Evolutionary conservation across 2,888 invertebrate genomes (phyloP), one percentile per base, ranked within the genome.

Genomic region (Dolichomitus sp.): DNA sequence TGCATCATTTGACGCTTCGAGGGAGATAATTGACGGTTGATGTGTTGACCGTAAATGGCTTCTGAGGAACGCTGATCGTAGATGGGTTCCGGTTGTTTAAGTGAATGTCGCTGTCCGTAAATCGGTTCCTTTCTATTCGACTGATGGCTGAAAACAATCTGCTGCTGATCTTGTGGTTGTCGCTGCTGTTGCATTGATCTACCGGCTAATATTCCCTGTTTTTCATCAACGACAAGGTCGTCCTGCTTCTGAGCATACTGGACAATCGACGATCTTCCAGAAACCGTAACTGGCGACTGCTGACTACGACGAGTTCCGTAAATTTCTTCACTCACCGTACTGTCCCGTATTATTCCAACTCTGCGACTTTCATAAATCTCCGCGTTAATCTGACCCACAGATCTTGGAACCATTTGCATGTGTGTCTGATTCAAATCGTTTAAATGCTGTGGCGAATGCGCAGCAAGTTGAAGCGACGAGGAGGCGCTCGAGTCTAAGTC

Each of bases 1-100:
- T 93, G 92, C 81, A 92, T 88, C 4, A 91, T 93, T 78, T 92
- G 88, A 17, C 86, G 87, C 23, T 92, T 93, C 3, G 92, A 89
- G 5, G 93, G 93, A 2, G 92, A 92, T 40, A 87, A 45, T 69
- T 87, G 89, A 48, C 86, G 81, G 66, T 76, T 85, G 0, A 80
- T 23, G 7, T 84, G 77, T 33, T 85, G 87, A 48, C 82, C 84
- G 54, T 87, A 88, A 14, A 86, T 77, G 9, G 88, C 73, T 1
- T 92, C 90, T 0, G 87, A 83, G 0, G 85, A 77, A 68, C 87
- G 84, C 27, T 89, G 89, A 19, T n/a, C 81, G 27, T 88, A 88
- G 17, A 87, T 70, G 1, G 84, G 42, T 9, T 89, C 88, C 33
- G 85, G 86, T 23, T 83, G 85, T 45, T 80, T 85, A 54, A 63